Conservation (phyloP, 2,888 invertebrate species). For the Scrobipalpa atriplicella region DNA sequence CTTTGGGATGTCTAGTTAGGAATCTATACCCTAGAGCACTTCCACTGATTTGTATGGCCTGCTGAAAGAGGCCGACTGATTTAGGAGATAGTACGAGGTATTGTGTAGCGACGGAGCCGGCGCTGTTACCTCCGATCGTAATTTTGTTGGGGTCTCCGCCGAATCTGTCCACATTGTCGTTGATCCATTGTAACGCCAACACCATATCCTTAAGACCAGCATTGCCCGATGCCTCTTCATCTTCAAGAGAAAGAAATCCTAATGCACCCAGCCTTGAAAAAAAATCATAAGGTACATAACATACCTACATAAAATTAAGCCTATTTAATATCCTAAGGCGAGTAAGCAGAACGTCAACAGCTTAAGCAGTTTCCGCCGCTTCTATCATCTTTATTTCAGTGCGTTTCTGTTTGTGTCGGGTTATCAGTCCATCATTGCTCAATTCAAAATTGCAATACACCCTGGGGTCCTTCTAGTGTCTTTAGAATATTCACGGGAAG, state of each 20-base stretch:
- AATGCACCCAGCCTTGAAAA: slow-evolving; percentile 54
- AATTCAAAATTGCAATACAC: neutral
- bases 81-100: slow-evolving; percentile 49
- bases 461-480: neutral
- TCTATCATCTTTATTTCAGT: neutral
- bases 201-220: slow-evolving; percentile 55
- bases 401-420: neutral
- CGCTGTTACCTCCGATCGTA: slow-evolving; percentile 54
- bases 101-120: slow-evolving; percentile 53
- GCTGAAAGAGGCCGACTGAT: slow-evolving; percentile 45
- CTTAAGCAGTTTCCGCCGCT: too few species aligned
- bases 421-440: neutral
- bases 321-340: too few species aligned
- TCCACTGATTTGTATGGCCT: slow-evolving; percentile 44
- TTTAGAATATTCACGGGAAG: neutral
- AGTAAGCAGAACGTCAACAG: too few species aligned
- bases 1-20: slow-evolving; percentile 38
- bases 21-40: slow-evolving; percentile 44
- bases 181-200: slow-evolving; percentile 50
- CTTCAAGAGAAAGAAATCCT: slow-evolving; percentile 53
- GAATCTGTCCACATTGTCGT: slow-evolving; percentile 49
- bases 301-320: too few species aligned
- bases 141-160: slow-evolving; percentile 49
- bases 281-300: slow-evolving; percentile 20
- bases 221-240: slow-evolving; percentile 50